Evolutionary conservation across 92 coral and sea anemone genomes (phyloP), one percentile per base, ranked within the genome.

Genomic region (Porites lobata): DNA sequence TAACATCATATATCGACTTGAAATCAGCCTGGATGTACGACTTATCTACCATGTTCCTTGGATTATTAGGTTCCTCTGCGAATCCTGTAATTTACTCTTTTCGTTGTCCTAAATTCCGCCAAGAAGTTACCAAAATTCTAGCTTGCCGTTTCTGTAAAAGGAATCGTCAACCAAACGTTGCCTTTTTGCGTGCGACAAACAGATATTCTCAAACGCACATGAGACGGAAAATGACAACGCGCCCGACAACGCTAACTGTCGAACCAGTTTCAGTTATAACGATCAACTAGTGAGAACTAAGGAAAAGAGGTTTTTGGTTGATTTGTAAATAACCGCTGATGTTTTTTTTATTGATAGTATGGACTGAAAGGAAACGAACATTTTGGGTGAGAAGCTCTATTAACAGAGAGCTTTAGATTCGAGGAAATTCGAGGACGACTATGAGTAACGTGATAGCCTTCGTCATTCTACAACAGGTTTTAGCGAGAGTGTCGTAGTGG

Each of bases 51-150:
- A 52, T 52, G 69, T 77, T 85, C 17, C 59, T 85, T 11, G 83
- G 83, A 67, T 6, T 85, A 43, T 38, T 77, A 4, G 89, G 89
- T n/a, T 76, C 89, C 50, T 50, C 65, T 58, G 83, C 83, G 14
- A 85, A 85, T 66, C 84, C 89, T 57, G 59, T 77, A 69, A 19
- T 85, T 58, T 85, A 76, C 26, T 85, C 82, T 0, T 64, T 85
- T 2, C 89, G 82, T 6, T 75, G 75, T 38, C 75, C 76, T 8
- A 12, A 51, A 53, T 85, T 75, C 54, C 80, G 89, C 19, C 71
- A 65, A n/a, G 89, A 58, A 15, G 83, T 76, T 13, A 13, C 18
- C 10, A 65, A 47, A 50, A 17, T 79, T 38, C 61, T 79, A 43
- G 20, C 61, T 65, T 65, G 38, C 50, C 1, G 67, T 59, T 24